Conservation (phyloP, 2,113 vertebrate genomes). For the Trochalopteron elliotii region DNA sequence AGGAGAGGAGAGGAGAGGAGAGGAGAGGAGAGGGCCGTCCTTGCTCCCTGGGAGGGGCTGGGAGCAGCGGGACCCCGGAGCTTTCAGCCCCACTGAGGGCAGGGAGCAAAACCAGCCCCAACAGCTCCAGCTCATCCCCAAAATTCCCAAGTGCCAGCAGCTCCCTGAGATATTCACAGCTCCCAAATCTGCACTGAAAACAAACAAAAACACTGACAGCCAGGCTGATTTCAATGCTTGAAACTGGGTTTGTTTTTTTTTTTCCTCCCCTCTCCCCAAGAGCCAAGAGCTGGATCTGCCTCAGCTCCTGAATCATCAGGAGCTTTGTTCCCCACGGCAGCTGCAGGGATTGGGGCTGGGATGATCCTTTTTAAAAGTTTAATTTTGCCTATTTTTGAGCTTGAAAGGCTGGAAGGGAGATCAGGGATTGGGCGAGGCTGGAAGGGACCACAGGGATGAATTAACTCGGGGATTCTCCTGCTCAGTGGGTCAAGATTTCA, state of each 20-base stretch:
- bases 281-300: neutral
- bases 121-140: neutral
- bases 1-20: too few relatives aligned
- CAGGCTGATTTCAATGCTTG: neutral
- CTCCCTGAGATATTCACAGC: neutral
- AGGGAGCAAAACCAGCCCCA: neutral
- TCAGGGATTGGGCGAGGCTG: neutral
- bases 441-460: neutral
- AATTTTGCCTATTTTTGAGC: neutral
- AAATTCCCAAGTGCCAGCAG: slow-evolving; percentile 4
- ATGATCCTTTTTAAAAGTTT: neutral
- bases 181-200: neutral
- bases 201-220: neutral
- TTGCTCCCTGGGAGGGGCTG: neutral
- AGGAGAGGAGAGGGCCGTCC: too few relatives aligned
- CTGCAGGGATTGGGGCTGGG: neutral
- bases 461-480: neutral
- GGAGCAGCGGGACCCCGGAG: neutral
- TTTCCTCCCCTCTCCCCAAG: neutral
- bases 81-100: neutral
- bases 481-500: neutral
- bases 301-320: neutral
- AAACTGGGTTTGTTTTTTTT: neutral
- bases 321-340: slow-evolving; percentile 1
- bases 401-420: neutral